Percentiles rank a stretch among this genome's conserved stretches.
These are phyloP conservation scores for Trissolcus brochymenae DNA, from an alignment of 2,888 invertebrate genomes.

Conservation along the genomic window DNA sequence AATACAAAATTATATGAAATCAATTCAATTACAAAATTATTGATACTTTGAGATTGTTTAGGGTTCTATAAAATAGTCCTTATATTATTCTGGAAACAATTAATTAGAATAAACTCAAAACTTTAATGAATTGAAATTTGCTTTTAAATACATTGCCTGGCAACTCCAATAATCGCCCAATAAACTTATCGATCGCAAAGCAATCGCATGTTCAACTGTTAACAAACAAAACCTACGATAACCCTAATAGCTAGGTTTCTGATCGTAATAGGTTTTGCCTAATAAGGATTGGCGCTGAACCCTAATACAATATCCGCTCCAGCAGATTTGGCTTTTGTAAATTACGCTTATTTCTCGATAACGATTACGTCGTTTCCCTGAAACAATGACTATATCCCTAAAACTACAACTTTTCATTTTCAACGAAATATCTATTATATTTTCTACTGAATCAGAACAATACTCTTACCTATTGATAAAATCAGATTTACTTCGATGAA, in stretches of 20 bases:
- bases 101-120: not conserved
- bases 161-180: slow-evolving; percentile 35
- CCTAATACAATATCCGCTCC: slow-evolving; percentile 35
- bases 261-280: slow-evolving; percentile 51
- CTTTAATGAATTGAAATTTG: slow-evolving; percentile 26
- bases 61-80: too few species aligned
- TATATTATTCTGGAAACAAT: too few species aligned
- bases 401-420: too few species aligned
- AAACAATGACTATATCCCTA: too few species aligned
- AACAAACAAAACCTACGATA: slow-evolving; percentile 44
- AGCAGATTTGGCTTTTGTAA: slow-evolving; percentile 31
- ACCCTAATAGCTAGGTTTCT: slow-evolving; percentile 37
- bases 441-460: too few species aligned
- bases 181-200: slow-evolving; percentile 38
- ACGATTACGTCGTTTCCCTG: slow-evolving; percentile 6
- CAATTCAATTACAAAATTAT: too few species aligned
- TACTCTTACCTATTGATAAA: too few species aligned
- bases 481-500: too few species aligned
- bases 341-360: slow-evolving; percentile 21
- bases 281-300: slow-evolving; percentile 30
- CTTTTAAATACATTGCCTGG: slow-evolving; percentile 24
- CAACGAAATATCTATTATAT: too few species aligned
- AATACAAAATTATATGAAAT: too few species aligned
- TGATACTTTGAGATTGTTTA: too few species aligned
- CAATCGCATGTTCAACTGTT: slow-evolving; percentile 44